Percentiles rank a stretch among this genome's conserved stretches.
Conservation (phyloP, 2,797 vertebrate genomes). For the Garrulus glandarius region DNA sequence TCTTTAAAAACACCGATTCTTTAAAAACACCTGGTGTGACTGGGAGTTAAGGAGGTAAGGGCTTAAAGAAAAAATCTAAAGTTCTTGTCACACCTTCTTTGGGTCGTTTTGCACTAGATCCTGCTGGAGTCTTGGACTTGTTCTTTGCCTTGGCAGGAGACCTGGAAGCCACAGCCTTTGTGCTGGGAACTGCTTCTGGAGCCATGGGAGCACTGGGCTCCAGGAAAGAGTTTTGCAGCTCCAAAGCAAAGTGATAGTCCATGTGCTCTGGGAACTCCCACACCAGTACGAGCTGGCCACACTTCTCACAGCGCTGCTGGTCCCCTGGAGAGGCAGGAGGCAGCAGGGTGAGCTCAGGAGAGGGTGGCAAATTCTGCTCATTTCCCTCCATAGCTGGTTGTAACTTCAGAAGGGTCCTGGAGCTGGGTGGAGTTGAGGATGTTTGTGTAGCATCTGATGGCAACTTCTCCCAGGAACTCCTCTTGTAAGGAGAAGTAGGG, state of each 20-base stretch:
- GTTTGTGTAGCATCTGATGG: not conserved
- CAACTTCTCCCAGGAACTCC: not conserved
- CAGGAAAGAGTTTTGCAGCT: conserved; percentile 87
- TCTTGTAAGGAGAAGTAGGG: not conserved
- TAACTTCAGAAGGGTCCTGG: not conserved
- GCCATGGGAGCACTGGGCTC: not conserved
- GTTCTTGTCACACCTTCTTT: conserved; percentile 75
- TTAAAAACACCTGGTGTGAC: not conserved
- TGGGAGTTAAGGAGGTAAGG: conserved; percentile 57
- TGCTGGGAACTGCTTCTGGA: not conserved
- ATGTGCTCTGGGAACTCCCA: conserved; percentile 94
- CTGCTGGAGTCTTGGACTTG: conserved; percentile 73
- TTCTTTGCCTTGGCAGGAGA: conserved; percentile 76
- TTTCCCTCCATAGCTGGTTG: not conserved
- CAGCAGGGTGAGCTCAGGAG: not conserved
- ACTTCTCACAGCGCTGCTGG: conserved; percentile 84
- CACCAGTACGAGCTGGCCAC: conserved; percentile 79
- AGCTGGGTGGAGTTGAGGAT: not conserved
- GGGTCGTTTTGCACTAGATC: conserved; percentile 79
- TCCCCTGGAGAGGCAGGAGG: conserved; percentile 57
- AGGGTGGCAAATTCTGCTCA: conserved; percentile 22
- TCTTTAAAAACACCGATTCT: not conserved
- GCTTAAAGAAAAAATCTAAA: conserved; percentile 91
- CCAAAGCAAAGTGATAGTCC: conserved; percentile 93
- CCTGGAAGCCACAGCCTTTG: not conserved